Conservation (phyloP, 2,888 invertebrate species). For the Steinernema hermaphroditum region DNA sequence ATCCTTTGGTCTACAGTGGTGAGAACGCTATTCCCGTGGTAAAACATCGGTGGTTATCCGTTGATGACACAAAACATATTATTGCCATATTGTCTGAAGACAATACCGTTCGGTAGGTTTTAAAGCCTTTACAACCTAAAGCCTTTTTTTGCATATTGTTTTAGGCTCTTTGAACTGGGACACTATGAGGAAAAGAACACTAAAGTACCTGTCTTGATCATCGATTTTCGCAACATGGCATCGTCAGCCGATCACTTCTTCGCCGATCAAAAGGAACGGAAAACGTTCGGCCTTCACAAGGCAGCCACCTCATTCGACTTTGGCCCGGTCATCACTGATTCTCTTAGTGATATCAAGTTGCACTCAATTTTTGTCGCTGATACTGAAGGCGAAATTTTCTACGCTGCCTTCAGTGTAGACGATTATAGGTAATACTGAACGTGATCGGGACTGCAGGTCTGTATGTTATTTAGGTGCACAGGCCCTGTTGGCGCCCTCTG, state of each 20-base stretch:
- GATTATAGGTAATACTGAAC: background rate
- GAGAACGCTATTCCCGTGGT: background rate
- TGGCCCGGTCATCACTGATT: background rate
- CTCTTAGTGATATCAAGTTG: background rate
- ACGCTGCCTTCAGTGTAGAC: background rate
- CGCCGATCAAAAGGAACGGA: background rate
- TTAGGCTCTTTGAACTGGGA: background rate
- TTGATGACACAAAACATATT: background rate
- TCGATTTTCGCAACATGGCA: background rate
- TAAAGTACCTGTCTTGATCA: background rate
- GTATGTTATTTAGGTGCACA: background rate
- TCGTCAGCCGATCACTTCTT: background rate
- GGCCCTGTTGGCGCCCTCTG: background rate
- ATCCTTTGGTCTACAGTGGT: background rate
- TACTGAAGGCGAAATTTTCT: background rate
- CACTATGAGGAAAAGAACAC: background rate
- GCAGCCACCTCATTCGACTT: background rate
- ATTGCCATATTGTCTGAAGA: background rate
- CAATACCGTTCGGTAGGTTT: background rate
- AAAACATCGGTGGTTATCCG: background rate
- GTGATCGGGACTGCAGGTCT: background rate
- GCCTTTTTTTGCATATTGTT: background rate
- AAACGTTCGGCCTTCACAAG: background rate
- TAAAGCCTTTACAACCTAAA: background rate
- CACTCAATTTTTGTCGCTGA: background rate